phyloP scores from a whole-genome alignment of 2,113 vertebrate genomes.

The Cacatua alba region DNA sequence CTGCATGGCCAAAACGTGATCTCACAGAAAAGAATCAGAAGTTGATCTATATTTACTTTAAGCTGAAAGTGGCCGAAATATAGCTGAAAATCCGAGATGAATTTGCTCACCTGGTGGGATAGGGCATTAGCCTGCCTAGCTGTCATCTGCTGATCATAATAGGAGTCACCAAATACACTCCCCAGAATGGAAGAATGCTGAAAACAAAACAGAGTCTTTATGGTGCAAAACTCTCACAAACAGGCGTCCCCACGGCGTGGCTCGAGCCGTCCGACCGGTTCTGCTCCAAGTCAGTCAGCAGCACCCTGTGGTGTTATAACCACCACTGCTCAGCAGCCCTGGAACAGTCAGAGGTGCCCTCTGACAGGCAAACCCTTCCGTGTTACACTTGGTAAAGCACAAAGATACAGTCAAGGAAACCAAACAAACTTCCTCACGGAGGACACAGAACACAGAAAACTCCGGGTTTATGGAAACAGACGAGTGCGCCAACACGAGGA shows the following conservation, averaged over 20 bases:
- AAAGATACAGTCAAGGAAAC: background rate
- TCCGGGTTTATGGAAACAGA: background rate
- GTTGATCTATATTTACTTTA: conserved; percentile 3
- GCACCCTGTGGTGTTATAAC: background rate
- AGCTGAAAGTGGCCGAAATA: conserved; percentile 9
- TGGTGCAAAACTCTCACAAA: conserved; percentile 23
- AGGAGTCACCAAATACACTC: conserved; percentile 95
- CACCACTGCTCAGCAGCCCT: background rate
- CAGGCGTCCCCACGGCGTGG: background rate
- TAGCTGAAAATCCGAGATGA: conserved; percentile 27
- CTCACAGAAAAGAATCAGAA: background rate
- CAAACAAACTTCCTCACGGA: background rate
- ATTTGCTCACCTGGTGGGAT: conserved; percentile 91
- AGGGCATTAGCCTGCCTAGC: conserved; percentile 95
- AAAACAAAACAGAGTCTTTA: conserved; percentile 72
- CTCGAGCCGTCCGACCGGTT: background rate
- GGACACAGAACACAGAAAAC: background rate
- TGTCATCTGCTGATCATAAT: conserved; percentile 96
- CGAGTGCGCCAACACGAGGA: background rate
- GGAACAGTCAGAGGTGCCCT: background rate
- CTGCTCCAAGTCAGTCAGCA: background rate
- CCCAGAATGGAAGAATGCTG: conserved; percentile 94
- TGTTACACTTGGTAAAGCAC: background rate
- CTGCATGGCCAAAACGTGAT: background rate
- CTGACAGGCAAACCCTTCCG: background rate